Evolutionary conservation across 2,113 vertebrate genomes (phyloP), one percentile per base, ranked within the genome.

Genomic region (Okapia johnstoni): DNA sequence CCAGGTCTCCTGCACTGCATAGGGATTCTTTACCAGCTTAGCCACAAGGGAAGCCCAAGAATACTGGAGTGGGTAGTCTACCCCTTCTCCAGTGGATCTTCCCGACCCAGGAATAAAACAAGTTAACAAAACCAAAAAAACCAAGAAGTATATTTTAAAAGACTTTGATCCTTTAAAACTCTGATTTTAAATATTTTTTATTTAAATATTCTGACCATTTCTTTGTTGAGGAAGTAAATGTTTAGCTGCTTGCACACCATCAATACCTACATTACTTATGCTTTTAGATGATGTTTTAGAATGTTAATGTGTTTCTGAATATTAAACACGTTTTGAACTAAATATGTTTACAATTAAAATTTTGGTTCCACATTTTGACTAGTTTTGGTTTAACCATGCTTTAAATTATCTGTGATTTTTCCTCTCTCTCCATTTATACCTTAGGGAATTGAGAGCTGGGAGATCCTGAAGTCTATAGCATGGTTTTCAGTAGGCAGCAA

Each of bases 191-290:
- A 52, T 50, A 50, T 52, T 80, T 50, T 50, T 66, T 28, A 52
- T 86, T 94, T 89, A 93, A 90, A 50, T 94, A 87, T 87, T 94
- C 90, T 93, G 55, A 94, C 16, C 40, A 73, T 87, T 83, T 92
- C 50, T 48, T 90, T 92, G 19, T 28, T 70, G 70, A 90, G 28
- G 28, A 87, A 76, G 30, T 60, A 83, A 97, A 86, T 73, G n/a
- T 30, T 92, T 48, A 86, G 11, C 19, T 89, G 23, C 52, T 80
- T 58, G 8, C 0, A 76, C 7, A 40, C 2, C 17, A 87, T 36
- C 0, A 77, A 54, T 43, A 61, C 2, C 23, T 55, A 94, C 61
- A 88, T 88, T n/a, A 77, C 57, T 40, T 77, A 84, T 55, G 55
- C 5, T 83, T 66, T 16, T 58, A 43, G 52, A 73, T 54, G 76